Evolutionary conservation across 1,140 invertebrate species (phyloP).

Genomic region (Anagrus nilaparvatae): DNA sequence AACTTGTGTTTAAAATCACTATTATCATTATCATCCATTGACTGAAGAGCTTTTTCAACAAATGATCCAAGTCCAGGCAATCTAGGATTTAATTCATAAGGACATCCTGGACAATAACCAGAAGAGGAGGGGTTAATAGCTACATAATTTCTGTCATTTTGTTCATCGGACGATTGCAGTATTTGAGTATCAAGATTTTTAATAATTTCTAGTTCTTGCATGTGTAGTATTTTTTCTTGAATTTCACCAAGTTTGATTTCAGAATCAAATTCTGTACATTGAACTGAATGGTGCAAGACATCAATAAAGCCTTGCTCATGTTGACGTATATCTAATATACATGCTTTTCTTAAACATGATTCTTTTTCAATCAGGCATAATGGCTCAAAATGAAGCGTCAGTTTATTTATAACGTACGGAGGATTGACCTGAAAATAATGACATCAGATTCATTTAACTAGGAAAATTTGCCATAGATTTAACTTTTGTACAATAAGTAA

Average conservation of each 20-base stretch:
- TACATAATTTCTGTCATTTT: slow-evolving; percentile 31
- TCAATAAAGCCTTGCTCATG: slow-evolving; percentile 22
- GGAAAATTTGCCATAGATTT: too few relatives aligned
- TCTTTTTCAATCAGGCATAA: slow-evolving; percentile 21
- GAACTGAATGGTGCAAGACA: slow-evolving; percentile 26
- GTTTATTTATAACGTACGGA: slow-evolving; percentile 26
- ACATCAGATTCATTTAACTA: too few relatives aligned
- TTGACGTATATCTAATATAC: slow-evolving; percentile 30
- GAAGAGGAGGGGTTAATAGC: slow-evolving; percentile 26
- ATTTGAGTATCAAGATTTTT: slow-evolving; percentile 28
- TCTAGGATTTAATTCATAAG: slow-evolving; percentile 35
- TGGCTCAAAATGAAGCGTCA: slow-evolving; percentile 29
- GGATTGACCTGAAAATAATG: slow-evolving; percentile 25
- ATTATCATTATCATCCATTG: slow-evolving; percentile 28
- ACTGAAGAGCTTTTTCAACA: slow-evolving; percentile 24
- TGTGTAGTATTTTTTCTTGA: background rate
- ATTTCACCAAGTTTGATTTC: background rate
- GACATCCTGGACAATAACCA: slow-evolving; percentile 36
- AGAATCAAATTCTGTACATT: slow-evolving; percentile 19
- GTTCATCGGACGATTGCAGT: slow-evolving; percentile 24
- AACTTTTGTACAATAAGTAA: too few relatives aligned
- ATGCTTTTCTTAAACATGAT: slow-evolving; percentile 29
- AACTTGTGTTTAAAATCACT: slow-evolving; percentile 35
- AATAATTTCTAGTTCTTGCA: slow-evolving; percentile 24
- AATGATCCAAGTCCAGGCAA: slow-evolving; percentile 28